Evolutionary conservation across 2,888 invertebrate species (phyloP), one percentile per base, ranked within the genome.

Genomic region (Phasia obesa): DNA sequence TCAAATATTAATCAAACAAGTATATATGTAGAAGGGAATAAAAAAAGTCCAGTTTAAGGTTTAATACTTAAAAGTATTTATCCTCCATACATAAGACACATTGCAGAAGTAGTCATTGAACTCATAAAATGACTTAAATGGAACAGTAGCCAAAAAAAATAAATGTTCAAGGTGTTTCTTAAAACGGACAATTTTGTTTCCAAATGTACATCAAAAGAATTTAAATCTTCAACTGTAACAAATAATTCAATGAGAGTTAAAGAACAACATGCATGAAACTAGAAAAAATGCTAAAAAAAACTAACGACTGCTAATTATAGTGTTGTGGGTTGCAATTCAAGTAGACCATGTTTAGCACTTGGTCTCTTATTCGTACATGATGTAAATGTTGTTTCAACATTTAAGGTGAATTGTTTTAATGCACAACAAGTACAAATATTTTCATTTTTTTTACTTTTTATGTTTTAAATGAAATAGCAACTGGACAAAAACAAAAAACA

Each of bases 301-400:
- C 53, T 75, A 79, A 83, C 70, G 27, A 65, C 17, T 21, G 47
- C 79, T 83, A 67, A 75, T 79, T 83, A 67, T 76, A 79, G 83
- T 76, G 57, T 83, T 79, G 83, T 83, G 71, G 83, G 83, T 71
- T 76, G 79, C 70, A 55, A 69, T 71, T 76, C 75, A 83, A 76
- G 79, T 83, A 67, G 44, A 77, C 67, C 82, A 78, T 64, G 73
- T 74, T 78, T 60, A 57, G 49, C 42, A 44, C 55, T 59, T 81
- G 74, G 47, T 42, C 42, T 73, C 49, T 44, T 44, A 73, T 31
- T 59, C 42, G 60, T 35, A 69, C 74, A 59, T 57, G 27, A 74
- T 75, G 53, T 76, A 76, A 79, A 79, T 83, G 75, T 83, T 79
- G 79, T 79, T 79, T 83, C 5, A 60, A 76, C 83, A 67, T 83